Evolutionary conservation across 1,140 invertebrate genomes (phyloP).

Genomic region (Apis dorsata): DNA sequence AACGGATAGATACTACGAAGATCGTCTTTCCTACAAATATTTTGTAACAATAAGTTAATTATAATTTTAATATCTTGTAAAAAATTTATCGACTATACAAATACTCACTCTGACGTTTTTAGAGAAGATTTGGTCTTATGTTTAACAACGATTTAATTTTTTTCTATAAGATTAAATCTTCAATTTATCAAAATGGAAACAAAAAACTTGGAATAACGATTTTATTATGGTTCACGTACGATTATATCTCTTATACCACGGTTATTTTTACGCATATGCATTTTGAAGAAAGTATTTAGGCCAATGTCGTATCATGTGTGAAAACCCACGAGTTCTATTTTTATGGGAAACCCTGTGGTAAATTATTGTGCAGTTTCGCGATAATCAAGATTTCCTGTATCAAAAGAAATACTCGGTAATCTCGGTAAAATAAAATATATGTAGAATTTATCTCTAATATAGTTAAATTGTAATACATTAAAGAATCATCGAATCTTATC

Average conservation of each 20-base stretch:
- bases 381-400: not conserved
- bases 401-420: not conserved
- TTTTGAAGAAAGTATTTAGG: slow-evolving; percentile 39
- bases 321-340: slow-evolving; percentile 33
- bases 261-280: slow-evolving; percentile 42
- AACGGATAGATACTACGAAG: too few species aligned
- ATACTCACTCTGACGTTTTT: too few species aligned
- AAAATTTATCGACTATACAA: too few species aligned
- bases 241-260: not conserved
- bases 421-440: not conserved
- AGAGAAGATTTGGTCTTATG: too few species aligned
- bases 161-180: too few species aligned
- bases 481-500: too few species aligned
- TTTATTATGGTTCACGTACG: not conserved
- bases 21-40: too few species aligned
- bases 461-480: too few species aligned
- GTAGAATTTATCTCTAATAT: too few species aligned
- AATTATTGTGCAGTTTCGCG: not conserved
- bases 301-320: slow-evolving; percentile 32
- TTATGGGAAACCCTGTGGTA: slow-evolving; percentile 25
- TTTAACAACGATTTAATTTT: too few species aligned
- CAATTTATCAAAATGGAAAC: not conserved
- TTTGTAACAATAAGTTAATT: too few species aligned
- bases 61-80: too few species aligned
- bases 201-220: not conserved